These are phyloP conservation scores for Mobula birostris DNA, from an alignment of 2,113 vertebrate genomes.

Conservation along the genomic window DNA sequence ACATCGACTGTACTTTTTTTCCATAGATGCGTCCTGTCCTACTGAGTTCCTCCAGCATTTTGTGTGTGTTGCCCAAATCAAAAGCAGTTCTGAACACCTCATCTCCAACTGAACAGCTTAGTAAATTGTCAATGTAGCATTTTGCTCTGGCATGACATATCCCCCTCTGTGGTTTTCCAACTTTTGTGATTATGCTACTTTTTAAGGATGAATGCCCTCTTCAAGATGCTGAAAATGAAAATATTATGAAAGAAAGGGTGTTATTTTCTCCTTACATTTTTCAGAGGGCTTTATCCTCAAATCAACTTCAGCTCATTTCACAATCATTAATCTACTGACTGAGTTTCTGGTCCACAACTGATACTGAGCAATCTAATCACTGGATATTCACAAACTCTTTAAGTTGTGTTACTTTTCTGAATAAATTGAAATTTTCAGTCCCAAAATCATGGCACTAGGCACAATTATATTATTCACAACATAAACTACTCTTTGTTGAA, in stretches of 20 bases:
- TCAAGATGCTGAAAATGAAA: not conserved
- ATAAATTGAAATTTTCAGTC: not conserved
- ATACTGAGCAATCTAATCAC: not conserved
- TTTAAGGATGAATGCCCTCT: not conserved
- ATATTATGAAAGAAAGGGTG: not conserved
- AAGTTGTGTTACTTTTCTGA: not conserved
- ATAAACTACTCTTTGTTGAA: not conserved
- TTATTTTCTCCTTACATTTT: not conserved
- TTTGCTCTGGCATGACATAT: not conserved
- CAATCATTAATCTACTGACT: not conserved
- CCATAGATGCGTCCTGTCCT: too few species aligned
- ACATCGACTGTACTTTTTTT: too few species aligned
- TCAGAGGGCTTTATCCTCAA: not conserved
- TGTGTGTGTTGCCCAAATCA: too few species aligned
- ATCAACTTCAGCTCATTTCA: not conserved
- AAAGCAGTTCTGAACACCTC: not conserved
- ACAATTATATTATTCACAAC: not conserved
- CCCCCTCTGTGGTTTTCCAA: not conserved
- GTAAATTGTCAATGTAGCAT: not conserved
- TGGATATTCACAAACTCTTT: not conserved
- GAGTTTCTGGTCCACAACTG: not conserved
- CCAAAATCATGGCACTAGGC: not conserved
- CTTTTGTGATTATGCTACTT: not conserved
- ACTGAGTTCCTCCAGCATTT: too few species aligned
- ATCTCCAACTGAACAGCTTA: not conserved